A percentile compares a stretch with the other conserved stretches of the same genome.
Evolutionary conservation across 2,113 vertebrate species (phyloP).

Genomic region (Gasterosteus aculeatus): DNA sequence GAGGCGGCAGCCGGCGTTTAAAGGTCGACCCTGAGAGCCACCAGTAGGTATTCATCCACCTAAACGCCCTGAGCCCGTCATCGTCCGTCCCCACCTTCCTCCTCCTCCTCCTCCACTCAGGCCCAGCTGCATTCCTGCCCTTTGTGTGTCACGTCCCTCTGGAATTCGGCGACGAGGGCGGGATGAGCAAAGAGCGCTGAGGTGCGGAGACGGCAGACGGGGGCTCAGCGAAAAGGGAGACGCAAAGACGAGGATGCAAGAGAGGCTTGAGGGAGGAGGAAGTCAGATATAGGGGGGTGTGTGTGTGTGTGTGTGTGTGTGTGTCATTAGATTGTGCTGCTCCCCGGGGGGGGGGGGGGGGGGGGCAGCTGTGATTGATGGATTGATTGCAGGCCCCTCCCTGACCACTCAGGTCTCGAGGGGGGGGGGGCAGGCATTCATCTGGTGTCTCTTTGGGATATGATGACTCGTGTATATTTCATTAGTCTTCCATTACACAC

Average conservation of each 20-base stretch:
- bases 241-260: slow-evolving; percentile 26
- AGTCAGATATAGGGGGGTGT: slow-evolving; percentile 59
- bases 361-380: slow-evolving; percentile 72
- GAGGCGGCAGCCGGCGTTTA: not conserved
- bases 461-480: slow-evolving; percentile 71
- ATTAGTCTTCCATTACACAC: slow-evolving; percentile 64
- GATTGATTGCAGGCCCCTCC: slow-evolving; percentile 76
- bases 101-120: slow-evolving; percentile 9
- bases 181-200: slow-evolving; percentile 18
- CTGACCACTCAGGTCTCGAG: slow-evolving; percentile 52
- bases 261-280: slow-evolving; percentile 44
- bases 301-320: slow-evolving; percentile 60
- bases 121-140: slow-evolving; percentile 66
- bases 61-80: slow-evolving; percentile 14
- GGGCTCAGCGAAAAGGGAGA: slow-evolving; percentile 32
- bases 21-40: not conserved
- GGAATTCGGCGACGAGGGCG: slow-evolving; percentile 59
- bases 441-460: slow-evolving; percentile 65
- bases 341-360: slow-evolving; percentile 68
- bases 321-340: slow-evolving; percentile 74
- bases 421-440: slow-evolving; percentile 44
- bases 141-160: slow-evolving; percentile 63
- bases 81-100: slow-evolving; percentile 28
- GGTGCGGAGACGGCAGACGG: slow-evolving; percentile 15
- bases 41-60: slow-evolving; percentile 20